phyloP scores from a whole-genome alignment of 2,888 invertebrate genomes.

The Microctonus brassicae region DNA sequence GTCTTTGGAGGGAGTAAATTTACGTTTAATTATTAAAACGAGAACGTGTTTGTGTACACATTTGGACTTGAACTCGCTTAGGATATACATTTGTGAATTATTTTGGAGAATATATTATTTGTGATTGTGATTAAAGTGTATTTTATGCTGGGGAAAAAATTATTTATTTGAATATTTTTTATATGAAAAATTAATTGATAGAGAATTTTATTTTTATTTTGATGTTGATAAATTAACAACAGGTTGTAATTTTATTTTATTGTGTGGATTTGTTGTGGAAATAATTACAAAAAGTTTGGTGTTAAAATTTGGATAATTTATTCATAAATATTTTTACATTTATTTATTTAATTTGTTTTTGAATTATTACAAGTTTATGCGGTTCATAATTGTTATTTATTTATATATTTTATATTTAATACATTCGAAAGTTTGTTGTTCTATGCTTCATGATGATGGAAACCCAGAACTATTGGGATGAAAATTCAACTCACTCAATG shows the following conservation, averaged over 20 bases:
- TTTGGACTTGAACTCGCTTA: not conserved
- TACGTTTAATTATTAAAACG: constrained; percentile 13
- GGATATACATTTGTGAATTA: not conserved
- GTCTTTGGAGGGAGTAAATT: constrained; percentile 12
- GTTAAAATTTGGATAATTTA: too few relatives aligned
- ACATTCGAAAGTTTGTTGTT: constrained; percentile 38
- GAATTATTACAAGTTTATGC: too few relatives aligned
- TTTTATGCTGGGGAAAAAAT: not conserved
- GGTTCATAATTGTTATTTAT: too few relatives aligned
- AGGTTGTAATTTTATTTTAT: too few relatives aligned
- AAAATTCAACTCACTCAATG: constrained; percentile 70
- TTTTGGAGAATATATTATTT: not conserved
- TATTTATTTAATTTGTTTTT: too few relatives aligned
- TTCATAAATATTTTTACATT: too few relatives aligned
- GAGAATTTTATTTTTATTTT: too few relatives aligned
- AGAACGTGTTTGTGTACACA: not conserved
- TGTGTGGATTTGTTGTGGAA: too few relatives aligned
- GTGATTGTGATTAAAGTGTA: not conserved
- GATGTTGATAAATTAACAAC: too few relatives aligned
- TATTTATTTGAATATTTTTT: too few relatives aligned
- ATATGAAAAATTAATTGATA: too few relatives aligned
- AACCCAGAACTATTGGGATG: constrained; percentile 73
- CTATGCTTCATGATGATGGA: constrained; percentile 68
- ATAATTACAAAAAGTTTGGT: too few relatives aligned
- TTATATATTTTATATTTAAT: not conserved